phyloP scores from a whole-genome alignment of 2,113 vertebrate species.

The Morphnarchus princeps region DNA sequence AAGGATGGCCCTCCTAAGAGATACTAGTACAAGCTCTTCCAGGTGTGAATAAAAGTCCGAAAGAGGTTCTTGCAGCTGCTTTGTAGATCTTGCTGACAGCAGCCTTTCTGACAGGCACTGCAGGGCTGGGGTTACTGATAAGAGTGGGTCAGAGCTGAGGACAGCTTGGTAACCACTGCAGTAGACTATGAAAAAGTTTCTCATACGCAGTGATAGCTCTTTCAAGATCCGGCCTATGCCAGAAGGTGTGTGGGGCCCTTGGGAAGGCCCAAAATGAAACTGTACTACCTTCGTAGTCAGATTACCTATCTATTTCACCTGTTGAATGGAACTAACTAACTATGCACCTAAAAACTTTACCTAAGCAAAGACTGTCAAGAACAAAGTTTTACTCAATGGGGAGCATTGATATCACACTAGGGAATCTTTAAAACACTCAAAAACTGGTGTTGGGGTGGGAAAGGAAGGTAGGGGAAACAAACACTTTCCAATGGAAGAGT shows the following conservation, averaged over 20 bases:
- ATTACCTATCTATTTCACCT: not conserved
- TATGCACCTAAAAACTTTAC: not conserved
- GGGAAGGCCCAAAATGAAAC: not conserved
- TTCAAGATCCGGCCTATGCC: not conserved
- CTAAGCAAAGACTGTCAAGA: not conserved
- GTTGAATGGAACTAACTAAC: not conserved
- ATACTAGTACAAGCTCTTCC: not conserved
- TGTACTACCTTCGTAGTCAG: not conserved
- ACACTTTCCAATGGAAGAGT: not conserved
- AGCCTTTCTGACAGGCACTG: not conserved
- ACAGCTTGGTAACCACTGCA: not conserved
- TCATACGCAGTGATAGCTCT: too few species aligned
- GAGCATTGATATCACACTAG: not conserved
- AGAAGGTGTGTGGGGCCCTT: not conserved
- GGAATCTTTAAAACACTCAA: not conserved
- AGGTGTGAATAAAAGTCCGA: not conserved
- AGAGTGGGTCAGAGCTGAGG: not conserved
- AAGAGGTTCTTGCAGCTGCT: not conserved
- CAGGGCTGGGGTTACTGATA: not conserved
- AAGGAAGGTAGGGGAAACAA: not conserved
- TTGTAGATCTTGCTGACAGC: not conserved
- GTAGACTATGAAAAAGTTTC: not conserved
- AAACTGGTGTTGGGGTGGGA: not conserved
- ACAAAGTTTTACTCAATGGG: not conserved
- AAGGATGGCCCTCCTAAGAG: not conserved